phyloP scores from a whole-genome alignment of 1,140 invertebrate species.

The Bicyclus anynana region DNA sequence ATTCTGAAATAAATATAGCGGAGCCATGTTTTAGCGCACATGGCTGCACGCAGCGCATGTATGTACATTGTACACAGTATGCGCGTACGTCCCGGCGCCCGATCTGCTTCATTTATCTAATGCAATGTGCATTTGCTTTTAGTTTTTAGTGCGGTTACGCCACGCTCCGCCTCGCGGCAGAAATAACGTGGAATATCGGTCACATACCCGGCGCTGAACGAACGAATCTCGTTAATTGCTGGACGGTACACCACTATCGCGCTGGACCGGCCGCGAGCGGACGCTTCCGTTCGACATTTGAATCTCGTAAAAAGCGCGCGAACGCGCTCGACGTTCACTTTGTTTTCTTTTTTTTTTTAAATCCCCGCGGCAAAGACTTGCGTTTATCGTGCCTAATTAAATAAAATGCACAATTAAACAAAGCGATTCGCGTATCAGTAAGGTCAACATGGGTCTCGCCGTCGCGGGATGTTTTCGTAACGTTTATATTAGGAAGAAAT shows the following conservation, averaged over 20 bases:
- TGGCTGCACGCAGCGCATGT: slow-evolving; percentile 6
- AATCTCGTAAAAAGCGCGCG: slow-evolving; percentile 46
- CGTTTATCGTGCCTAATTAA: background rate
- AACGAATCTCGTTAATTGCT: slow-evolving; percentile 68
- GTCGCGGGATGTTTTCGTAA: slow-evolving; percentile 37
- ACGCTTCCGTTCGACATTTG: slow-evolving; percentile 56
- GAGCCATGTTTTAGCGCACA: slow-evolving; percentile 13
- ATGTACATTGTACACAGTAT: background rate
- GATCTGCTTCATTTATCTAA: slow-evolving; percentile 66
- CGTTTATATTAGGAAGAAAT: slow-evolving; percentile 55
- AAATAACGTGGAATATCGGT: slow-evolving; percentile 76
- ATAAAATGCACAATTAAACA: slow-evolving; percentile 13
- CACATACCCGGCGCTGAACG: slow-evolving; percentile 59
- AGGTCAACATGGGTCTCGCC: slow-evolving; percentile 40
- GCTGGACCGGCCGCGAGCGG: slow-evolving; percentile 58
- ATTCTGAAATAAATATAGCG: background rate
- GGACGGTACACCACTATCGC: slow-evolving; percentile 63
- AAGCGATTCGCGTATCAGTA: slow-evolving; percentile 30
- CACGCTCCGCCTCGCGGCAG: slow-evolving; percentile 55
- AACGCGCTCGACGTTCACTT: slow-evolving; percentile 19
- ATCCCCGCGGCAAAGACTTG: background rate
- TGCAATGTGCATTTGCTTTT: slow-evolving; percentile 70
- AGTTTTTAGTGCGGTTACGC: slow-evolving; percentile 72
- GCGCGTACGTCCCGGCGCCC: slow-evolving; percentile 31
- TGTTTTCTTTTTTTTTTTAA: slow-evolving; percentile 23